Evolutionary conservation across 2,113 vertebrate species (phyloP).

Genomic region (Capreolus pygargus): DNA sequence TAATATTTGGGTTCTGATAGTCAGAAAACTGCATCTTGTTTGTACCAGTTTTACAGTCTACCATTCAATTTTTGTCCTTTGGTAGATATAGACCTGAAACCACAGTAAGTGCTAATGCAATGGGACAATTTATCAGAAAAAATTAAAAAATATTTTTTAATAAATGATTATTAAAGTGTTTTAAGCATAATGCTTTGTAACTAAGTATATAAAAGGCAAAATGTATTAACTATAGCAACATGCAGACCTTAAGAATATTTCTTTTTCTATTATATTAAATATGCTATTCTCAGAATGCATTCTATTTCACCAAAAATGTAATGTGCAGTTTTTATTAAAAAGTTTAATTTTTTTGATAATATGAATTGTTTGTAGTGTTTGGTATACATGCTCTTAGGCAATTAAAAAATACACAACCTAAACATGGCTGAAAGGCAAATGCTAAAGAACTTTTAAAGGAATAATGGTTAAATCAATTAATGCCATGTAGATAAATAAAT

Average conservation of each 20-base stretch:
- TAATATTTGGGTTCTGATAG: constrained; percentile 72
- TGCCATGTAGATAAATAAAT: constrained; percentile 69
- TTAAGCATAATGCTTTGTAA: constrained; percentile 81
- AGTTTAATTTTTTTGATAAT: constrained; percentile 67
- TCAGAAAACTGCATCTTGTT: constrained; percentile 78
- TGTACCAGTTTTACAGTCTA: constrained; percentile 77
- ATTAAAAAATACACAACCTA: constrained; percentile 70
- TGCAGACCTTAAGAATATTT: constrained; percentile 76
- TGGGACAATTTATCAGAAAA: constrained; percentile 72
- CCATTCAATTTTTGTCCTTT: constrained; percentile 81
- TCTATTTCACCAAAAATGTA: constrained; percentile 65
- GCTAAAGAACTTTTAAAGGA: constrained; percentile 60
- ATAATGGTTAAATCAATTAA: constrained; percentile 63
- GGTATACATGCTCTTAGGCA: constrained; percentile 73
- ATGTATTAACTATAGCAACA: constrained; percentile 75
- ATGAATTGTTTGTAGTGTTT: constrained; percentile 75
- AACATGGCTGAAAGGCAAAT: constrained; percentile 74
- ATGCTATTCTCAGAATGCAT: constrained; percentile 63
- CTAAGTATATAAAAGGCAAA: constrained; percentile 78
- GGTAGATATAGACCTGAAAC: constrained; percentile 82
- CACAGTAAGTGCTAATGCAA: constrained; percentile 75
- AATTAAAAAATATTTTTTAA: constrained; percentile 71
- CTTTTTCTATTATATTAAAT: constrained; percentile 69
- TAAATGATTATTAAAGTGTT: constrained; percentile 69
- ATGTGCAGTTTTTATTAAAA: constrained; percentile 76